Percentiles rank a stretch among this genome's conserved stretches.
These are phyloP conservation scores for Antitype chi DNA, from an alignment of 2,888 invertebrate genomes.

Conservation along the genomic window DNA sequence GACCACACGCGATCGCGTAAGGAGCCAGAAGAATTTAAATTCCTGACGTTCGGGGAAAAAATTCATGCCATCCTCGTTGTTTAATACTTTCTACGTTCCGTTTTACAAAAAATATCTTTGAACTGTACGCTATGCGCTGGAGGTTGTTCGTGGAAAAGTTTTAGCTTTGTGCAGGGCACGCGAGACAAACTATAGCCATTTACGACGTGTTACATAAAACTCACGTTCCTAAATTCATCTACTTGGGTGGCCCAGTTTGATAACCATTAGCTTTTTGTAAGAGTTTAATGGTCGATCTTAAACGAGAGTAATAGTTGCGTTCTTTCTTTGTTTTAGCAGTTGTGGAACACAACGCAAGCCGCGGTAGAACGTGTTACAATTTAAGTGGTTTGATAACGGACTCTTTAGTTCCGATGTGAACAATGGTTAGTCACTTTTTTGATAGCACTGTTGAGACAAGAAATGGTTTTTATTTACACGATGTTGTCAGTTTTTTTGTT, in stretches of 20 bases:
- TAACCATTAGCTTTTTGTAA: constrained; percentile 86
- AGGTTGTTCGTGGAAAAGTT: constrained; percentile 83
- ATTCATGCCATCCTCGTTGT: constrained; percentile 82
- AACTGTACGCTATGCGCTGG: constrained; percentile 83
- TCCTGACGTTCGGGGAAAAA: constrained; percentile 86
- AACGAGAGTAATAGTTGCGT: constrained; percentile 78
- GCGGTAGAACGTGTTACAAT: constrained; percentile 61
- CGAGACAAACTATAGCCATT: constrained; percentile 82
- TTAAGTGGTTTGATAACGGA: constrained; percentile 64
- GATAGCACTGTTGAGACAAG: constrained; percentile 44
- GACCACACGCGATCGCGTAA: constrained; percentile 89
- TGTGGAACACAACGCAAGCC: constrained; percentile 60
- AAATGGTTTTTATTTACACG: constrained; percentile 47
- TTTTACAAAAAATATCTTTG: constrained; percentile 86
- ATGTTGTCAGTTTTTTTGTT: constrained; percentile 31
- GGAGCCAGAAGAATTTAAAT: constrained; percentile 87
- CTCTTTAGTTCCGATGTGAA: constrained; percentile 49
- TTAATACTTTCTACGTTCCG: constrained; percentile 85
- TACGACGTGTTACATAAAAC: constrained; percentile 86
- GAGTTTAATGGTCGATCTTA: constrained; percentile 83
- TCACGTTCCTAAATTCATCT: constrained; percentile 84
- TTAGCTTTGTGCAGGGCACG: constrained; percentile 74
- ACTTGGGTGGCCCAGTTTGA: constrained; percentile 87
- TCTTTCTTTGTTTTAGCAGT: constrained; percentile 81
- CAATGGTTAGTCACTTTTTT: constrained; percentile 57